Evolutionary conservation across 2,113 vertebrate species (phyloP), one percentile per base, ranked within the genome.

Genomic region (Microcebus lehilahytsara): DNA sequence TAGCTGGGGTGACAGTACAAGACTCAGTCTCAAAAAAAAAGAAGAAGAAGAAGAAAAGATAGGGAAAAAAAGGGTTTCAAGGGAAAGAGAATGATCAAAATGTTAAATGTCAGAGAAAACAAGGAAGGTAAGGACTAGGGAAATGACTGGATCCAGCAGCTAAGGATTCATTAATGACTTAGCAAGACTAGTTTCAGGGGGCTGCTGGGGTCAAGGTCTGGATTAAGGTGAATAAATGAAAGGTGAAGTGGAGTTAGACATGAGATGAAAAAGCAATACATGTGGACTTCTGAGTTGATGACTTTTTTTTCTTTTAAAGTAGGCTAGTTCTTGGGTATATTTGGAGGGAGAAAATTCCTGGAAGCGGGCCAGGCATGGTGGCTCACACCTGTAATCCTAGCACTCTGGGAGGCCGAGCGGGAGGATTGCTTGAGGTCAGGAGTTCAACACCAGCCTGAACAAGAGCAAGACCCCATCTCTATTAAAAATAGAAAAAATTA

Each of bases 1-100:
- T 64, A 64, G 60, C 25, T 64, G 10, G 60, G 27, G 11, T 27
- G 25, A 64, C 60, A 64, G 60, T 27, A 1, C 23, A 11, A 64
- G 60, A 64, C 27, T 64, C 60, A 30, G 60, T 62, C 60, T 64
- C 25, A 27, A 64, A 64, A 27, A 30, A 58, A 46, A 46, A 46
- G 8, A 46, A 46, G 8, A 46, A 62, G 40, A 40, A 25, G 27
- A 62, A 60, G 51, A 53, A 53, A 16, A 51, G 51, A 58, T 5
- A 58, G 46, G 72, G 19, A 78, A 42, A 81, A 49, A 91, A 89
- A 72, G 13, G 8, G 40, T 79, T 72, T 92, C 49, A 67, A 78
- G 62, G 75, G 78, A 96, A 81, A 75, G 17, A 67, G n/a, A 88
- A 93, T 30, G 40, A 60, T 86, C 14, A 58, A 89, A 85, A 84